Conservation (phyloP, 2,113 vertebrate genomes). For the Amphiprion ocellaris region DNA sequence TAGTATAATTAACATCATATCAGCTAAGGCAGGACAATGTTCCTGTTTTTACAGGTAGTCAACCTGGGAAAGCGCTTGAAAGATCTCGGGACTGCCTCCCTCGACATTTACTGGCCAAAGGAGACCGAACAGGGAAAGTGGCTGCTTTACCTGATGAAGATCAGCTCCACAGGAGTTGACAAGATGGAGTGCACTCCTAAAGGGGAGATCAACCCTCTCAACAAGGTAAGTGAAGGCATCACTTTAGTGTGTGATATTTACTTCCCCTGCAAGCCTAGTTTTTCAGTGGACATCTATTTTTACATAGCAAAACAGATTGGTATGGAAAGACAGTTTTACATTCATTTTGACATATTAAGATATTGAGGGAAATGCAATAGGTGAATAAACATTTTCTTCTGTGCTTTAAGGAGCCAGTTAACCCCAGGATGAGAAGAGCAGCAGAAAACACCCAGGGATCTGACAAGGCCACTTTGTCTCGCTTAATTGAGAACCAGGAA, state of each 20-base stretch:
- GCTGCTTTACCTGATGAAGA: slow-evolving; percentile 93
- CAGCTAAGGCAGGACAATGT: neutral
- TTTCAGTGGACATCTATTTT: neutral
- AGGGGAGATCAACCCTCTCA: slow-evolving; percentile 83
- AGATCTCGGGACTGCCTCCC: slow-evolving; percentile 86
- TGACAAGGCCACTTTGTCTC: slow-evolving; percentile 77
- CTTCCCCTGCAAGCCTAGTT: neutral
- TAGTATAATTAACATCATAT: neutral
- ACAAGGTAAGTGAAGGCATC: slow-evolving; percentile 57
- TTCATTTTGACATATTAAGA: neutral
- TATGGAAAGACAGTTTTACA: neutral
- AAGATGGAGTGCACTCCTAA: slow-evolving; percentile 83
- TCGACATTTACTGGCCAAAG: slow-evolving; percentile 93
- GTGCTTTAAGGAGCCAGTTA: slow-evolving; percentile 76
- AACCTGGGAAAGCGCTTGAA: slow-evolving; percentile 92
- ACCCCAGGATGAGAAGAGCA: slow-evolving; percentile 86
- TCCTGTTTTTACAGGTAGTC: slow-evolving; percentile 85
- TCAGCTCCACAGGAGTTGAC: slow-evolving; percentile 87
- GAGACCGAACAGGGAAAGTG: slow-evolving; percentile 86
- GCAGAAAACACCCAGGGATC: slow-evolving; percentile 73
- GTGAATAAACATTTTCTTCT: neutral
- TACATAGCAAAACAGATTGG: neutral
- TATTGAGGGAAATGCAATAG: neutral
- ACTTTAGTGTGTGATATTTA: neutral
- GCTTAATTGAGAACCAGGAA: slow-evolving; percentile 85